Base-by-base conservation (phyloP, 2,888 invertebrate species). In the Alentia gelatinosa region DNA sequence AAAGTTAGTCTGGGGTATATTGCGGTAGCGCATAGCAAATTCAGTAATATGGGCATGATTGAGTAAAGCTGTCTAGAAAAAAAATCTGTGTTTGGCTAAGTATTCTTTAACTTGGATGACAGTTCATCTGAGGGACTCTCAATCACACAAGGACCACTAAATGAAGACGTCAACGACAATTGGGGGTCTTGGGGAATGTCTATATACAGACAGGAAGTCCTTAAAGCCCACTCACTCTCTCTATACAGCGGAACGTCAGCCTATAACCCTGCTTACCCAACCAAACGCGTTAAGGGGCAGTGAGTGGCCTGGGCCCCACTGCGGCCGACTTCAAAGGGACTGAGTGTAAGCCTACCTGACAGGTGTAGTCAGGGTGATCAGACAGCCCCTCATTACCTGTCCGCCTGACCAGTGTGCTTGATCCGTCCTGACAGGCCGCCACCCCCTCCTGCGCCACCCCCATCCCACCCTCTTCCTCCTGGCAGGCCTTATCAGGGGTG, bases 341-440 rank as follows among this genome's bases (percentile, higher is more conserved):
- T 68, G 30, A 68, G 12, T 30, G 68, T 68, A 33, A 68, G 68
- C 33, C 68, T 12, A 33, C 30, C 68, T 68, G 68, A 68, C 68
- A 68, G 68, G 68, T 68, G 68, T 68, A 33, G 68, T 68, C 68
- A 68, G 30, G 68, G 68, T 30, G 26, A 26, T 30, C 68, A 68
- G 68, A 68, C 68, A 68, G 68, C 12, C 79, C 79, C 79, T 79
- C 79, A 79, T 35, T 79, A 79, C 79, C 79, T 74, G 79, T 19
- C 3, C 79, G 23, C 79, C 79, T 39, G 37, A 79, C 39, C 79
- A 79, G 37, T 15, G 23, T 19, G 79, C 7, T 15, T 79, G 37
- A 79, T 79, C 79, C 37, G n/a, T 19, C 23, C 23, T 79, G 79
- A 79, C 35, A 79, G 68, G 79, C 37, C 35, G 35, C 5, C 79